Evolutionary conservation across 2,888 invertebrate species (phyloP), one percentile per base, ranked within the genome.

Genomic region (Cetonia aurata): DNA sequence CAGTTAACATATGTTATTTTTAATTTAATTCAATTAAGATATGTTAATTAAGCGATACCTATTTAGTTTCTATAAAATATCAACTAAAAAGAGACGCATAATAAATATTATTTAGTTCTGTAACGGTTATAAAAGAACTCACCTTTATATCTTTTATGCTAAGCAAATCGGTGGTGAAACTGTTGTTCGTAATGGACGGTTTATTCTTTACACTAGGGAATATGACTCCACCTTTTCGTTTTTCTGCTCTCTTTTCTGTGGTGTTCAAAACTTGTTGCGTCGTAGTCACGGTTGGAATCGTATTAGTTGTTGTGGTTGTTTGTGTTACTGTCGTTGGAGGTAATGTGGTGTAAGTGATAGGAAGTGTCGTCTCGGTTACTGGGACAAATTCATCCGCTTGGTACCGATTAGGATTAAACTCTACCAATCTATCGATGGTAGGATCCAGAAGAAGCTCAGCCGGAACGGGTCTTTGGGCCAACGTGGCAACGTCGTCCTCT

Each of bases 201-300:
- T 96, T 96, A 84, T 95, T 95, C 85, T 95, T 95, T 65, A 95
- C 93, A 82, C 95, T 95, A 9, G 96, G 96, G 85, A 96, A 96
- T 83, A 96, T 95, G 78, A 96, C 91, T 71, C 94, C 93, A 46
- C 94, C 92, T 84, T 94, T 94, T 74, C 93, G 88, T 68, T 85
- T 85, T 55, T 85, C 85, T 1, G 78, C 71, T 33, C 82, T 76
- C 69, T 89, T 88, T 48, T 88, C 84, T 57, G 85, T 85, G n/a
- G 86, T 83, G 4, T 72, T 74, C 13, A 77, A 67, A 1, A 72
- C 73, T 44, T 77, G 76, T 41, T 75, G 75, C 0, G 77, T 76
- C 12, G 78, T 71, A 13, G 77, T 70, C 65, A 83, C 79, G 12
- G 68, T 71, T 8, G 72, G 59, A 1, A 75, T 72, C 10, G 73